Percentiles rank a stretch among this genome's conserved stretches.
Conservation (phyloP, 2,113 vertebrate genomes). For the Gila orcuttii region DNA sequence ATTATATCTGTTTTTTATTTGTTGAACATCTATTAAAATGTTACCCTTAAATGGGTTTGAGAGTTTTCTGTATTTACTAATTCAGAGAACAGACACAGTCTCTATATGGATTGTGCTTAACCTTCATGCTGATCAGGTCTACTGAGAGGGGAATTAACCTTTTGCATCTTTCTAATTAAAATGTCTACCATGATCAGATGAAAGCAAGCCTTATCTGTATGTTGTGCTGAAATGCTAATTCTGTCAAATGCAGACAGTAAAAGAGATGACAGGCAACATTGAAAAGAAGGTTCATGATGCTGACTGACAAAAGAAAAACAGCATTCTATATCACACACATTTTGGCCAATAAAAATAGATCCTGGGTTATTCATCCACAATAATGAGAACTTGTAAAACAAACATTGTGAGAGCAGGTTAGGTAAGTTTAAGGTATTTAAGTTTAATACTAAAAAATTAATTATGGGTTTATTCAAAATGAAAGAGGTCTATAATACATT, state of each 20-base stretch:
- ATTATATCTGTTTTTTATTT: no score
- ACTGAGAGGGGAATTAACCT: slow-evolving; percentile 30
- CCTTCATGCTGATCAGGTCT: slow-evolving; percentile 27
- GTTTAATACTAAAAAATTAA: no score
- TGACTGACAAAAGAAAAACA: slow-evolving; percentile 16
- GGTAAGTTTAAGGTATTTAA: no score
- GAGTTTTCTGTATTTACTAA: no score
- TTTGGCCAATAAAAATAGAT: neutral
- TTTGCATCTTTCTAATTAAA: slow-evolving; percentile 49
- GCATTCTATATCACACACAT: neutral
- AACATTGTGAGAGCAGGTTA: no score
- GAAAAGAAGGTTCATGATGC: neutral
- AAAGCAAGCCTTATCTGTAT: slow-evolving; percentile 24
- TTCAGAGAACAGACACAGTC: no score
- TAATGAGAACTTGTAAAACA: neutral
- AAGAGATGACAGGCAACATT: slow-evolving; percentile 14
- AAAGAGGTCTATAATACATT: no score
- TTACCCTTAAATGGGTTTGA: no score
- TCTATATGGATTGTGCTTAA: slow-evolving; percentile 29
- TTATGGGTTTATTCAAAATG: no score
- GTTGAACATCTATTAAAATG: no score
- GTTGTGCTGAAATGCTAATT: slow-evolving; percentile 6
- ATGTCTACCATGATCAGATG: slow-evolving; percentile 26
- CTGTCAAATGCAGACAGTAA: slow-evolving; percentile 38
- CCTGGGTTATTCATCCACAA: neutral